Conservation (phyloP, 92 coral and sea anemone species). For the Pocillopora grandis region DNA sequence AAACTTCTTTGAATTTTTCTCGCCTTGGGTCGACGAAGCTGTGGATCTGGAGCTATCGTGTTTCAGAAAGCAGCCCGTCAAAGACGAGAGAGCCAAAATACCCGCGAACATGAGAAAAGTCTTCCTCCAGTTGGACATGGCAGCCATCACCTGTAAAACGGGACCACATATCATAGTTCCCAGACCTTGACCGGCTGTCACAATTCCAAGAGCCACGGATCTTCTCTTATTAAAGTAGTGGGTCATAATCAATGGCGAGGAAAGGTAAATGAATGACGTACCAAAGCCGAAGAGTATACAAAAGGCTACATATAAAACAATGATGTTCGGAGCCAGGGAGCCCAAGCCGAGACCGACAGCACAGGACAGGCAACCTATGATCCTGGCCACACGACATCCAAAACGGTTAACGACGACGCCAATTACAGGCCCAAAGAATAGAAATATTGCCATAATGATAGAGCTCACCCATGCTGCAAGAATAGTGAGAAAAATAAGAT, state of each 20-base stretch:
- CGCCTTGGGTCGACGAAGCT: not conserved
- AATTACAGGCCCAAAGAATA: slow-evolving; percentile 43
- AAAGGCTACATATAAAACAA: slow-evolving; percentile 42
- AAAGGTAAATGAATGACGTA: slow-evolving; percentile 4
- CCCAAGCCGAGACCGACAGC: slow-evolving; percentile 37
- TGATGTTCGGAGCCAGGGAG: slow-evolving; percentile 35
- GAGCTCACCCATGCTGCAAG: slow-evolving; percentile 69
- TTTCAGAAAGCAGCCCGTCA: slow-evolving; percentile 23
- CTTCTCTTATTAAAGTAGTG: slow-evolving; percentile 17
- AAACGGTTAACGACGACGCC: slow-evolving; percentile 44
- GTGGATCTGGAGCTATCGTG: not conserved
- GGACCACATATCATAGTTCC: slow-evolving; percentile 37
- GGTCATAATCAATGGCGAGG: slow-evolving; percentile 7
- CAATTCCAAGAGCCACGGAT: slow-evolving; percentile 25
- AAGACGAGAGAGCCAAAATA: slow-evolving; percentile 10
- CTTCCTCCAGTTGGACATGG: slow-evolving; percentile 25
- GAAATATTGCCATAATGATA: slow-evolving; percentile 28
- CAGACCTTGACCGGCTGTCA: slow-evolving; percentile 24
- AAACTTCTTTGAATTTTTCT: slow-evolving; percentile 1
- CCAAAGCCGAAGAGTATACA: slow-evolving; percentile 19
- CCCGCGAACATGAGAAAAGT: slow-evolving; percentile 15
- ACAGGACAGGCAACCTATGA: slow-evolving; percentile 48
- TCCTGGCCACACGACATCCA: slow-evolving; percentile 51
- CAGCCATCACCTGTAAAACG: slow-evolving; percentile 9
- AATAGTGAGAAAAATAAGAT: not conserved